Evolutionary conservation across 1,140 invertebrate genomes (phyloP).

Genomic region (Semibalanus balanoides): DNA sequence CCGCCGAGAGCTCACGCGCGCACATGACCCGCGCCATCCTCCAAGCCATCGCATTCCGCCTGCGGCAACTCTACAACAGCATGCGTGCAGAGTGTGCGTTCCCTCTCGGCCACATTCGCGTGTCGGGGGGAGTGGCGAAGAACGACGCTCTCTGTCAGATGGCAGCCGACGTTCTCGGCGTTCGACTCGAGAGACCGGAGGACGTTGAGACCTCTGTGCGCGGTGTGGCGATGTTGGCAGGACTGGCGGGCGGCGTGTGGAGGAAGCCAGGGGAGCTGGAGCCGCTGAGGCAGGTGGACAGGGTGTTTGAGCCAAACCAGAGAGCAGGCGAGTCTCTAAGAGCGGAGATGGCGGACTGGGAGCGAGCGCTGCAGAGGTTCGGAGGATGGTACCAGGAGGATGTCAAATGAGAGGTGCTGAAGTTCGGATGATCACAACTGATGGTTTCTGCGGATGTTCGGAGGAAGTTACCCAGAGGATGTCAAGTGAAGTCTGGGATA

Average conservation of each 20-base stretch:
- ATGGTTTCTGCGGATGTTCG: too few species aligned
- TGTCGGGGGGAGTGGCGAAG: constrained; percentile 82
- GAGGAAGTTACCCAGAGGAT: too few species aligned
- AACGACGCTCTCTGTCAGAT: constrained; percentile 83
- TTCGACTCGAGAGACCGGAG: constrained; percentile 51
- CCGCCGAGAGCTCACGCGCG: constrained; percentile 53
- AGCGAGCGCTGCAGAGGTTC: constrained; percentile 48
- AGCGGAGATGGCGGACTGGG: constrained; percentile 38
- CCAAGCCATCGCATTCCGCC: constrained; percentile 72
- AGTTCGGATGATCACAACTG: too few species aligned
- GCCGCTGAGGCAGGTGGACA: constrained; percentile 41
- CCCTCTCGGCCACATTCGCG: constrained; percentile 38
- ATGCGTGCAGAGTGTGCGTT: constrained; percentile 40
- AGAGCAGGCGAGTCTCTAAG: constrained; percentile 19
- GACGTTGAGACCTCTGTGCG: constrained; percentile 57
- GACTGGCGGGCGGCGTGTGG: constrained; percentile 59
- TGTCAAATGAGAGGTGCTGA: background rate
- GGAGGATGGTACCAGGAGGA: constrained; percentile 42
- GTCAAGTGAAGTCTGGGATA: too few species aligned
- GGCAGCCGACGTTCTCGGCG: constrained; percentile 59
- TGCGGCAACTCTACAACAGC: constrained; percentile 56
- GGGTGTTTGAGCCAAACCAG: constrained; percentile 37
- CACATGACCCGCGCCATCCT: constrained; percentile 69
- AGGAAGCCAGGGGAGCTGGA: constrained; percentile 47
- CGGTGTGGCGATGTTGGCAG: constrained; percentile 65